phyloP scores from a whole-genome alignment of 2,797 vertebrate species.

The Schizopygopsis pylzovi region DNA sequence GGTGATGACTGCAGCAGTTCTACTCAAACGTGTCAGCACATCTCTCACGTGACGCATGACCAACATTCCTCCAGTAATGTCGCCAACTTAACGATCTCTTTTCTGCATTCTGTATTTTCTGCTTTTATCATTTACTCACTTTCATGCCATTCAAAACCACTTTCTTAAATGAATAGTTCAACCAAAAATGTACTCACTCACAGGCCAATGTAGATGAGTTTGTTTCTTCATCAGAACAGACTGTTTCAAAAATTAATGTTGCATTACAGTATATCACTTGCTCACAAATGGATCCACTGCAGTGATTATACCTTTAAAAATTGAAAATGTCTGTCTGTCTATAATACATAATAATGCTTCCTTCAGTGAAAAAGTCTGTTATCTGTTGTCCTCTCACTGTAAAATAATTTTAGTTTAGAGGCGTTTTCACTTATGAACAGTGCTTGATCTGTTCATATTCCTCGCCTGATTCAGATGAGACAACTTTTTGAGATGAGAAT shows the following conservation, averaged over 20 bases:
- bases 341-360: background rate
- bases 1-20: conserved; percentile 10
- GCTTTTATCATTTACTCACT: background rate
- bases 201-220: background rate
- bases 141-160: background rate
- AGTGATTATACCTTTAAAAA: background rate
- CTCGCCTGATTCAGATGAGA: background rate
- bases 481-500: background rate
- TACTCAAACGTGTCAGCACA: background rate
- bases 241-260: too few species aligned
- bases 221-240: background rate
- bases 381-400: background rate
- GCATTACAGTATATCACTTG: background rate
- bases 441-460: background rate
- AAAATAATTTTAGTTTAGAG: background rate
- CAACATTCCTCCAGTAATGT: background rate
- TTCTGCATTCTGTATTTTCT: background rate
- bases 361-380: background rate
- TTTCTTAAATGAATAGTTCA: background rate
- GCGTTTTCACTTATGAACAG: background rate
- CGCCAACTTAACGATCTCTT: background rate
- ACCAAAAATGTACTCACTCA: background rate
- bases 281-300: background rate
- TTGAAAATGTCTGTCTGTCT: background rate
- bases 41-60: background rate